Evolutionary conservation across 2,888 invertebrate species (phyloP).

Genomic region (Thymelicus sylvestris): DNA sequence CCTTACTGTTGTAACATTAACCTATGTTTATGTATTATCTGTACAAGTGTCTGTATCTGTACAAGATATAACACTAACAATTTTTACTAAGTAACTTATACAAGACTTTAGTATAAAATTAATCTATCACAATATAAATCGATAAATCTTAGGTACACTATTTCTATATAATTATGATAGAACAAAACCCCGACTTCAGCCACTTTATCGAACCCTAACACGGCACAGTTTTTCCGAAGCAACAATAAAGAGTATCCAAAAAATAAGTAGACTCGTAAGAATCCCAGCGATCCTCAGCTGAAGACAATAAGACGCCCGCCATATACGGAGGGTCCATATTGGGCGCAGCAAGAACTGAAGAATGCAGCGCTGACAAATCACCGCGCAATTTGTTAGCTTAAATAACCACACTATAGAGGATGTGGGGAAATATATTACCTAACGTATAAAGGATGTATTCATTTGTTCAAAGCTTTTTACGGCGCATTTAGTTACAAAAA

Average conservation of each 20-base stretch:
- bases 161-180: no score
- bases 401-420: slow-evolving; percentile 39
- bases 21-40: no score
- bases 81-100: no score
- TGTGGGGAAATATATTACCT: slow-evolving; percentile 2
- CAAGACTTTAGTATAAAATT: no score
- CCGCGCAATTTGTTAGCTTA: slow-evolving; percentile 73
- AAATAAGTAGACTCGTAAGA: slow-evolving; percentile 35
- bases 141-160: no score
- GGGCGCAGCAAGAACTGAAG: slow-evolving; percentile 66
- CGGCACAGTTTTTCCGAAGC: slow-evolving; percentile 4
- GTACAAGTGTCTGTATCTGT: no score
- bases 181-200: not conserved
- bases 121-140: no score
- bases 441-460: not conserved
- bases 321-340: slow-evolving; percentile 59
- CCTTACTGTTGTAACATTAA: no score
- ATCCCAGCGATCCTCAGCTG: slow-evolving; percentile 42
- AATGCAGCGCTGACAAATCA: slow-evolving; percentile 79
- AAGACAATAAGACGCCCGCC: slow-evolving; percentile 69
- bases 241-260: slow-evolving; percentile 35
- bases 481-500: no score
- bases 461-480: not conserved
- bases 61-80: no score
- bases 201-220: not conserved